A percentile compares a stretch with the other conserved stretches of the same genome.
Evolutionary conservation across 2,797 vertebrate species (phyloP).

Genomic region (Acomys russatus): DNA sequence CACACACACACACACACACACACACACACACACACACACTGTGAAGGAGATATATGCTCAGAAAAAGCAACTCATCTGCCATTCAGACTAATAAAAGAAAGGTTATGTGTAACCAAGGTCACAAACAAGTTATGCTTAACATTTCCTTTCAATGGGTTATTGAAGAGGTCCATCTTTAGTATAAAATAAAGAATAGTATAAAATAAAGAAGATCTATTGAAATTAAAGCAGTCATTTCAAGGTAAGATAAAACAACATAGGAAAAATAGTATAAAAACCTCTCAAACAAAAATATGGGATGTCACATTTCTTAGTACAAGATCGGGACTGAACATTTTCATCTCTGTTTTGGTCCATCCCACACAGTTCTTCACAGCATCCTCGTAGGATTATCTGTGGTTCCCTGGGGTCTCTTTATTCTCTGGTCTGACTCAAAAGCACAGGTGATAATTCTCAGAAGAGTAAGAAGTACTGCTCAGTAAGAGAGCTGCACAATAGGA

Average conservation of each 20-base stretch:
- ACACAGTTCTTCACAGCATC: not conserved
- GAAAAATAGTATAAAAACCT: not conserved
- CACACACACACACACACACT: too few relatives aligned
- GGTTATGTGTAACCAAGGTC: not conserved
- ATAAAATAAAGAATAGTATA: not conserved
- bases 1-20: not conserved
- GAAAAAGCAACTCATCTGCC: not conserved
- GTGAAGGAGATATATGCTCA: not conserved
- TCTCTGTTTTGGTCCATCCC: not conserved
- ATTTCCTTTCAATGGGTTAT: conserved; percentile 3
- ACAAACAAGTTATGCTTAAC: not conserved
- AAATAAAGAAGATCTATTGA: not conserved
- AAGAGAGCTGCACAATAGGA: conserved; percentile 27
- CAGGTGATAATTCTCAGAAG: not conserved
- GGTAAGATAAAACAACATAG: not conserved
- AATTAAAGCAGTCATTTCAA: not conserved
- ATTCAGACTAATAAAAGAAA: not conserved
- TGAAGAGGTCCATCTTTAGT: not conserved
- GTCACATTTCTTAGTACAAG: not conserved
- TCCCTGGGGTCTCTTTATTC: conserved; percentile 16
- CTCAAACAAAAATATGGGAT: not conserved
- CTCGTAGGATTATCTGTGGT: not conserved
- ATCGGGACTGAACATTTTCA: conserved; percentile 7
- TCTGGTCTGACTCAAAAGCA: conserved; percentile 12
- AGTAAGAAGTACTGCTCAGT: not conserved